A percentile compares a stretch with the other conserved stretches of the same genome.
Evolutionary conservation across 1,140 invertebrate genomes (phyloP).

Genomic region (Belonocnema kinseyi): DNA sequence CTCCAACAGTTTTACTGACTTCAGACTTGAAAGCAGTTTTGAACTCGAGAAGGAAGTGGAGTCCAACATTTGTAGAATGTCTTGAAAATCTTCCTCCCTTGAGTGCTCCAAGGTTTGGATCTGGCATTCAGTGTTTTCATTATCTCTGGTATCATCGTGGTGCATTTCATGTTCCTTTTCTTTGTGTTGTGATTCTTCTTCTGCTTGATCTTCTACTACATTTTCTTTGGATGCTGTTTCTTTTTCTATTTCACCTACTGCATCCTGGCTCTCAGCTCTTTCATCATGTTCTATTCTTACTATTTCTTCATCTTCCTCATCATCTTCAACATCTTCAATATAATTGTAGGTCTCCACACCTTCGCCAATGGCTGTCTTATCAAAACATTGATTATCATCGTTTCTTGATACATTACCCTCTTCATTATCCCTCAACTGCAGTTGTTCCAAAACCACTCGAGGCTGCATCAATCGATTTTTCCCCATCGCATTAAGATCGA

Average conservation of each 20-base stretch:
- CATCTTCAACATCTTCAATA: constrained; percentile 32
- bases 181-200: not conserved
- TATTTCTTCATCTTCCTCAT: constrained; percentile 51
- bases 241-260: constrained; percentile 38
- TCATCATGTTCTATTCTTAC: constrained; percentile 50
- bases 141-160: not conserved
- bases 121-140: not conserved
- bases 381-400: not conserved
- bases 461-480: constrained; percentile 67
- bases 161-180: not conserved
- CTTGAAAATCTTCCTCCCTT: constrained; percentile 56
- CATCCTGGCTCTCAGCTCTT: constrained; percentile 50
- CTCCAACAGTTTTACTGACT: not conserved
- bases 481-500: constrained; percentile 61
- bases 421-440: constrained; percentile 52
- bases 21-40: constrained; percentile 14
- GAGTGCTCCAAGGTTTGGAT: constrained; percentile 48
- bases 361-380: too few species aligned
- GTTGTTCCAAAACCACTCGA: constrained; percentile 68
- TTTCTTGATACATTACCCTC: not conserved
- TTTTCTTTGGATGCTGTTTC: constrained; percentile 36
- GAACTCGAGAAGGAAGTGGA: constrained; percentile 51
- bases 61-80: constrained; percentile 68
- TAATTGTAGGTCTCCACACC: too few species aligned
- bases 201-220: constrained; percentile 36